These are phyloP conservation scores for Sitobion miscanthi DNA, from an alignment of 1,140 invertebrate species.

Conservation along the genomic window DNA sequence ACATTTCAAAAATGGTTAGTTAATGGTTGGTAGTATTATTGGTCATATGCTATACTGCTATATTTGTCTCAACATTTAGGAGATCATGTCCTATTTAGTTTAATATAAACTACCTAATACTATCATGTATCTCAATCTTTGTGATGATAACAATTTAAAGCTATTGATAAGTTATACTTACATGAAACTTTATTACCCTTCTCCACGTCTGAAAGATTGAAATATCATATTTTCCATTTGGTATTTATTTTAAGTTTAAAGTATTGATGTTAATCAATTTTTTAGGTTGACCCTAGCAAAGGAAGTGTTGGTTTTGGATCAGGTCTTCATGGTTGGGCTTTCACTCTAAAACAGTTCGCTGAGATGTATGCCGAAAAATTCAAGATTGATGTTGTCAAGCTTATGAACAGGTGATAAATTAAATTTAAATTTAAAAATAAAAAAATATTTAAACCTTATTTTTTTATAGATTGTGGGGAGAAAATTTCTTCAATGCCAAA, in stretches of 20 bases:
- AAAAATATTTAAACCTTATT: background rate
- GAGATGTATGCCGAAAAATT: conserved; percentile 99
- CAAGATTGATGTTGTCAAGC: conserved; percentile 94
- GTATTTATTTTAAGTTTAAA: background rate
- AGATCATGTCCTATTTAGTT: too few relatives aligned
- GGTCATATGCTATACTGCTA: too few relatives aligned
- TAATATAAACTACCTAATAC: too few relatives aligned
- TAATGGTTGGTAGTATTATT: too few relatives aligned
- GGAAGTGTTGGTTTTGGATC: conserved; percentile 99
- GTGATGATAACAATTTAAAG: conserved; percentile 3
- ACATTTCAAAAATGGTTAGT: too few relatives aligned
- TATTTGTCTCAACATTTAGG: too few relatives aligned
- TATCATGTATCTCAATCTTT: background rate
- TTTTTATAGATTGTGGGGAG: conserved; percentile 81
- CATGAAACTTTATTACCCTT: conserved; percentile 40
- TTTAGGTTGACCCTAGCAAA: conserved; percentile 89
- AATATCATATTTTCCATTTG: background rate
- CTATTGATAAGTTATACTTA: background rate
- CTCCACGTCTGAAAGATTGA: conserved; percentile 48
- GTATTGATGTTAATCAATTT: background rate
- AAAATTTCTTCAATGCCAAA: conserved; percentile 97
- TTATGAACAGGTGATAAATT: conserved; percentile 80
- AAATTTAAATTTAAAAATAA: background rate
- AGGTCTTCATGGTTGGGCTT: conserved; percentile 99
- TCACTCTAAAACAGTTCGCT: conserved; percentile 98